phyloP scores from a whole-genome alignment of 2,888 invertebrate genomes.

The Sipha maydis region DNA sequence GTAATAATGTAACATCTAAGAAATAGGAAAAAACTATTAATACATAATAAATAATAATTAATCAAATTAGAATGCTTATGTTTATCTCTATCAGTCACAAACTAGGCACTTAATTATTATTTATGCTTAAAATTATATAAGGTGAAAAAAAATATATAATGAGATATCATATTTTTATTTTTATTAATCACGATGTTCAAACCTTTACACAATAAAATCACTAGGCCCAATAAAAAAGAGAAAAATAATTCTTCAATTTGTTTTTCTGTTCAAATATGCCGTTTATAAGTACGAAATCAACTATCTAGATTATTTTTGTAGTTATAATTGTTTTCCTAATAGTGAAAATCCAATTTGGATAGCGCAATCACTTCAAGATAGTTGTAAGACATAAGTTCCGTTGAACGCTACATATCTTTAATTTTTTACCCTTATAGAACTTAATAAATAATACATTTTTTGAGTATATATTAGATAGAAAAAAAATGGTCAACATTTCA shows the following conservation, averaged over 20 bases:
- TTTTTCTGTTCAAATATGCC: not conserved
- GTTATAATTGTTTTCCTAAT: not conserved
- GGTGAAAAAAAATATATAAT: not conserved
- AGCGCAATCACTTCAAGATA: too few relatives aligned
- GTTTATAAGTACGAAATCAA: not conserved
- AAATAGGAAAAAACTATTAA: not conserved
- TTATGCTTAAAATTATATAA: not conserved
- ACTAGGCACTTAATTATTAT: not conserved
- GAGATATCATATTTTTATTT: not conserved
- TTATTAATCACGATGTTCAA: too few relatives aligned
- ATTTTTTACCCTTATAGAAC: not conserved
- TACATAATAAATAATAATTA: not conserved
- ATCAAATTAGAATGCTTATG: not conserved
- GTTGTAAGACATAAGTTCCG: too few relatives aligned
- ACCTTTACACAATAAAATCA: too few relatives aligned
- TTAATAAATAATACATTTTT: not conserved
- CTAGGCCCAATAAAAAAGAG: too few relatives aligned
- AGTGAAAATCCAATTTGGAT: not conserved
- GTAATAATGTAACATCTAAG: not conserved
- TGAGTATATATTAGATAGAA: too few relatives aligned
- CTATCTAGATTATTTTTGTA: not conserved
- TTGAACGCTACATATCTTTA: not conserved
- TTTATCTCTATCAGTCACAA: not conserved
- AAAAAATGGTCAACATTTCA: too few relatives aligned
- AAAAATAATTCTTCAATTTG: too few relatives aligned